Evolutionary conservation across 2,888 invertebrate genomes (phyloP).

Genomic region (Cylloceria caligata): DNA sequence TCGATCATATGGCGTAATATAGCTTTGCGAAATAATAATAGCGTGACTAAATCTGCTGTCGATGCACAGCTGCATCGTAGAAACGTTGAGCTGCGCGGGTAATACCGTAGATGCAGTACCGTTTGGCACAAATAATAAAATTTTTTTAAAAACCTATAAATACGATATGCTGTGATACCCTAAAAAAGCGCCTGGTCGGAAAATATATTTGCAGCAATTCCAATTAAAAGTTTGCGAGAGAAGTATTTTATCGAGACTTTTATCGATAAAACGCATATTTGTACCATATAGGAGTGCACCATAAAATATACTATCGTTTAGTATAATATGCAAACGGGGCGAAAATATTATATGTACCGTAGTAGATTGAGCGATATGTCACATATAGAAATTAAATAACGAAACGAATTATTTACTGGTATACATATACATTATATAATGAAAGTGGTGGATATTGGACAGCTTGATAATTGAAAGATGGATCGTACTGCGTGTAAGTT

Average conservation of each 20-base stretch:
- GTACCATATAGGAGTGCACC: neutral
- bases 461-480: neutral
- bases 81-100: neutral
- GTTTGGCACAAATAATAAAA: neutral
- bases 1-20: neutral
- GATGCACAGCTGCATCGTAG: constrained; percentile 24
- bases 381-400: neutral
- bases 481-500: neutral
- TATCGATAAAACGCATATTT: constrained; percentile 31
- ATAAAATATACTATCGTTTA: constrained; percentile 1
- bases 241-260: constrained; percentile 22
- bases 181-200: neutral
- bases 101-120: neutral
- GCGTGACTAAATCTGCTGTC: constrained; percentile 15
- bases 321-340: constrained; percentile 6
- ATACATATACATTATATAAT: neutral
- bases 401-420: too few species aligned
- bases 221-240: constrained; percentile 24
- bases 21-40: constrained; percentile 19
- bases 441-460: neutral
- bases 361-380: neutral
- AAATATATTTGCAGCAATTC: constrained; percentile 16
- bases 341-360: neutral
- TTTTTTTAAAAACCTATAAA: neutral
- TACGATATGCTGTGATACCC: neutral